Conservation (phyloP, 2,113 vertebrate species). For the Platycercus adscitus region DNA sequence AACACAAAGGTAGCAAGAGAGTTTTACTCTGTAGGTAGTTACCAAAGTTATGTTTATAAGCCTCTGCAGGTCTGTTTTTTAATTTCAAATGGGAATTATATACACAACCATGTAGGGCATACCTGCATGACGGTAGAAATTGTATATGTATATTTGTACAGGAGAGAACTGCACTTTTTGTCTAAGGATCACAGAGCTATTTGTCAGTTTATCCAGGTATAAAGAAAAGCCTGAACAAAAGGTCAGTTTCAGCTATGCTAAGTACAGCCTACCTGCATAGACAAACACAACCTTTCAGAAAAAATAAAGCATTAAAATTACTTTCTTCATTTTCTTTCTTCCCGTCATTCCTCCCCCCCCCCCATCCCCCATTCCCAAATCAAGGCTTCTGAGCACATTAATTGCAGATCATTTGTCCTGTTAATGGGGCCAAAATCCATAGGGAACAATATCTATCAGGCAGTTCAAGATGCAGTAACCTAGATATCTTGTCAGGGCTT, state of each 20-base stretch:
- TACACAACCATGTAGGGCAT: background rate
- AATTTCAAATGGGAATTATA: background rate
- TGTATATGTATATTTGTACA: background rate
- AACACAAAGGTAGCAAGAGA: background rate
- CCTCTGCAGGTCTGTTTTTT: background rate
- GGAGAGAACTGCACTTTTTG: background rate
- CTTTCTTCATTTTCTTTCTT: background rate
- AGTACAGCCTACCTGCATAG: background rate
- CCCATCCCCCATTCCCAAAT: background rate
- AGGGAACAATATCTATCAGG: slow-evolving; percentile 18
- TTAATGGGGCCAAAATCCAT: slow-evolving; percentile 36
- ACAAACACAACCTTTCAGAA: background rate
- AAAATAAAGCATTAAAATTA: background rate
- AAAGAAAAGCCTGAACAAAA: slow-evolving; percentile 13
- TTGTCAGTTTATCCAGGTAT: background rate
- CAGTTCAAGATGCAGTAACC: slow-evolving; percentile 36
- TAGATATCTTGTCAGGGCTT: background rate
- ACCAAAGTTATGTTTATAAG: background rate
- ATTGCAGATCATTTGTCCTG: slow-evolving; percentile 49
- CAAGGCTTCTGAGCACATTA: background rate
- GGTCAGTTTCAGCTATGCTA: background rate
- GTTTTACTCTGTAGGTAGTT: background rate
- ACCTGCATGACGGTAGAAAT: background rate
- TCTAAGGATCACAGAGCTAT: background rate
- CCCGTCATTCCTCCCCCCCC: background rate